Base-by-base conservation (phyloP, 1,140 invertebrate genomes). In the Caligus rogercresseyi region DNA sequence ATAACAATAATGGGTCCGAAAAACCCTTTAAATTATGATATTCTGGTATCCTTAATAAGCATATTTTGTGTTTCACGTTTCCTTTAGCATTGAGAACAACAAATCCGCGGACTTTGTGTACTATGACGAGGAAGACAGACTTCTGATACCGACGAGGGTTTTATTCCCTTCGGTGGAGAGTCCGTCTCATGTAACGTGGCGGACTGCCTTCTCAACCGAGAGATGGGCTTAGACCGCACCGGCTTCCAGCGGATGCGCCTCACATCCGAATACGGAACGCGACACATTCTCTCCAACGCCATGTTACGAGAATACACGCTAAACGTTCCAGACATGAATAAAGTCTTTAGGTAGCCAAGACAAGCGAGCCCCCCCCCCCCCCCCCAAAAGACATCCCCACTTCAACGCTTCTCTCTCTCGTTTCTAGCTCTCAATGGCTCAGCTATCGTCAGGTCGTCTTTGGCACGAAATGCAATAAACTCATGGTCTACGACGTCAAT, bases 391-490 rank as follows among this genome's bases (percentile, higher is more conserved):
- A n/a, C n/a, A n/a, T n/a, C n/a, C n/a, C n/a, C n/a, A n/a, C 20
- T 24, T 19, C 7, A 54, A 54, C 15, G n/a, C n/a, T n/a, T n/a
- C n/a, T n/a, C n/a, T n/a, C n/a, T n/a, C n/a, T n/a, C n/a, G n/a
- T n/a, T n/a, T n/a, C n/a, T 76, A 91, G 90, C 73, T 91, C 90
- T 0, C 85, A 93, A 73, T 97, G 92, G 91, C 77, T 96, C 16
- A 90, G 86, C 69, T 87, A 92, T 75, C 79, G 87, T 71, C 89
- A 93, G 78, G 86, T 95, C 64, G 88, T 93, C 2, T 89, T 94
- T 74, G 90, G 90, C 26, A 94, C 91, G 23, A 96, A 96, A 73
- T 96, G 92, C 73, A 95, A 95, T 75, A 93, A 92, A 81, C 73
- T 91, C 66, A 83, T 88, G 76, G 85, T 90, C 14, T 83, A 88